Percentiles rank a stretch among this genome's conserved stretches.
Conservation (phyloP, 2,888 invertebrate species). For the Heliconius aoede region DNA sequence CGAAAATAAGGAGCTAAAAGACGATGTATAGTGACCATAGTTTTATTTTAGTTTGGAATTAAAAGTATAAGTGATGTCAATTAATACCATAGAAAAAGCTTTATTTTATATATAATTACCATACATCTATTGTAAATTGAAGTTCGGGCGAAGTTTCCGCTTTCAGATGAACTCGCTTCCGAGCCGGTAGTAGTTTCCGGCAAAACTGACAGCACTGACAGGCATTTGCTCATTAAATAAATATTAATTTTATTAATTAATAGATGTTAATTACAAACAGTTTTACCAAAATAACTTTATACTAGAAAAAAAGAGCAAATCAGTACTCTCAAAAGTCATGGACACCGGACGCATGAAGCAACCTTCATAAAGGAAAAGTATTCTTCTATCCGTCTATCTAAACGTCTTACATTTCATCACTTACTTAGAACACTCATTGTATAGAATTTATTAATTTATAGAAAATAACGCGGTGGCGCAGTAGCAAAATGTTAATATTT, state of each 20-base stretch:
- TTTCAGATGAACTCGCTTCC: too few species aligned
- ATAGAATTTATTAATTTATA: conserved; percentile 20
- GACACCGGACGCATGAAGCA: conserved; percentile 4
- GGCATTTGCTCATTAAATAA: too few species aligned
- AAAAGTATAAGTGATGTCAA: background rate
- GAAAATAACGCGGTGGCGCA: background rate
- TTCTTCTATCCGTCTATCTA: conserved; percentile 7
- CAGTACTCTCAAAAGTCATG: background rate
- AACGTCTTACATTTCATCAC: conserved; percentile 25
- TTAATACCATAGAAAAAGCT: background rate
- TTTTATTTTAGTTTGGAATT: background rate
- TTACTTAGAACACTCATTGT: conserved; percentile 14
- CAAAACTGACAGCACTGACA: too few species aligned
- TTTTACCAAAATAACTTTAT: too few species aligned
- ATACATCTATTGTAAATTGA: too few species aligned
- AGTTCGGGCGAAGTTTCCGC: too few species aligned
- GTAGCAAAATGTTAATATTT: background rate
- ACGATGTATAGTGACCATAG: background rate
- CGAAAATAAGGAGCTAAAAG: conserved; percentile 24
- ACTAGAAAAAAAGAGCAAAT: background rate
- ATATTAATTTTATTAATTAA: too few species aligned
- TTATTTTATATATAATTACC: too few species aligned
- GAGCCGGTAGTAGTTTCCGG: too few species aligned
- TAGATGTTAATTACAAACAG: too few species aligned
- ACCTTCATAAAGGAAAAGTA: conserved; percentile 31